These are phyloP conservation scores for Hydropsyche tenuis DNA, from an alignment of 1,140 invertebrate species.

Conservation along the genomic window DNA sequence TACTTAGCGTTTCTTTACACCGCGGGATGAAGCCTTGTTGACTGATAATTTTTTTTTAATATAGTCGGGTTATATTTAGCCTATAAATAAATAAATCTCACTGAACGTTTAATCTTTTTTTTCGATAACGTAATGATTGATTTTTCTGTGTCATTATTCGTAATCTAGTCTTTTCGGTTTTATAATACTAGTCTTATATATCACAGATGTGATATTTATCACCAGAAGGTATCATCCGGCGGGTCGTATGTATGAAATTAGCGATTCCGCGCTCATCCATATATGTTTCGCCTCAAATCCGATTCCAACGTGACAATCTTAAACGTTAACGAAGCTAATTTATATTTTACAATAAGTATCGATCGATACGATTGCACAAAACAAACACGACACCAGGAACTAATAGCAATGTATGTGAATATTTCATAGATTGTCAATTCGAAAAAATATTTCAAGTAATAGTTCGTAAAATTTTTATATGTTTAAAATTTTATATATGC, in stretches of 20 bases:
- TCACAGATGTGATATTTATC: background rate
- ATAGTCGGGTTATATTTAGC: too few species aligned
- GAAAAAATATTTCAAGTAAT: conserved; percentile 6
- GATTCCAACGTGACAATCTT: too few species aligned
- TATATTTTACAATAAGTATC: too few species aligned
- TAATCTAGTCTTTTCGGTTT: conserved; percentile 8
- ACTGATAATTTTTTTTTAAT: conserved; percentile 11
- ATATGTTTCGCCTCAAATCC: background rate
- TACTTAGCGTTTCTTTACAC: background rate
- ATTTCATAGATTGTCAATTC: conserved; percentile 19
- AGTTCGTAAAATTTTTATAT: conserved; percentile 19
- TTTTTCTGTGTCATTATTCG: too few species aligned
- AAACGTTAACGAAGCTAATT: too few species aligned
- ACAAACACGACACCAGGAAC: background rate
- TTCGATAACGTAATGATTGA: too few species aligned
- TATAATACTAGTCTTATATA: conserved; percentile 1
- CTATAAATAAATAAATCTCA: too few species aligned
- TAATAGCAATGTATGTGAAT: background rate
- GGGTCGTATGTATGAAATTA: background rate
- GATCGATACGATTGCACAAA: background rate
- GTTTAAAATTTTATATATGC: conserved; percentile 2
- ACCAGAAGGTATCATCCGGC: conserved; percentile 12
- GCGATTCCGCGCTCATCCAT: background rate
- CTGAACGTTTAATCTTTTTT: too few species aligned
- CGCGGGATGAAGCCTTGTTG: background rate